A percentile compares a stretch with the other conserved stretches of the same genome.
Evolutionary conservation across 2,797 vertebrate species (phyloP).

Genomic region (Rallus crepitans): DNA sequence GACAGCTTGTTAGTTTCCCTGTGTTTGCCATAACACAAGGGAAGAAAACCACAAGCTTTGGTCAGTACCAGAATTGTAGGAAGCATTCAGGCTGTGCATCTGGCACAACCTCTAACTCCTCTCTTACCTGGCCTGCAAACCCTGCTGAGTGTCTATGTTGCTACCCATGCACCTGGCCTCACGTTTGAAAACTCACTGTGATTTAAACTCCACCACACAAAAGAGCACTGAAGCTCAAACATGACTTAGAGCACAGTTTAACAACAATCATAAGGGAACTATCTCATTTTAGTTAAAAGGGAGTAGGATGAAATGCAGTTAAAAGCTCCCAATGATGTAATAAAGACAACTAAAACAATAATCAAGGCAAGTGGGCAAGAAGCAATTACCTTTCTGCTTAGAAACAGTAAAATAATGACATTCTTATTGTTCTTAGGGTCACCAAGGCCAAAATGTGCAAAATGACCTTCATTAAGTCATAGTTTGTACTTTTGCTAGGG

Average conservation of each 20-base stretch:
- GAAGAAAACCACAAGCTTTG: not conserved
- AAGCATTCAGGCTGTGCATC: not conserved
- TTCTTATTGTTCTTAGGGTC: constrained; percentile 77
- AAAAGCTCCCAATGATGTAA: constrained; percentile 48
- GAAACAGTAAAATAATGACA: constrained; percentile 53
- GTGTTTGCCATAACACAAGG: not conserved
- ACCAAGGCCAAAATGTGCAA: constrained; percentile 79
- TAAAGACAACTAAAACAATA: constrained; percentile 7
- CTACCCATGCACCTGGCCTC: not conserved
- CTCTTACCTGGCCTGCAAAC: not conserved
- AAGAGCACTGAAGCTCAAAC: not conserved
- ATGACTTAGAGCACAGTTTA: not conserved
- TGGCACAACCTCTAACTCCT: not conserved
- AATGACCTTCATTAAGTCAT: constrained; percentile 80
- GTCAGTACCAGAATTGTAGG: not conserved
- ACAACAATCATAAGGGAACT: constrained; percentile 1
- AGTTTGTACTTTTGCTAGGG: constrained; percentile 74
- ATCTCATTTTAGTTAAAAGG: constrained; percentile 21
- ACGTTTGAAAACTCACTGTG: not conserved
- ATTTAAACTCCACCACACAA: not conserved
- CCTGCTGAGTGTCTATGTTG: not conserved
- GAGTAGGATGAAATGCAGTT: constrained; percentile 43
- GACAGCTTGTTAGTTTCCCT: not conserved
- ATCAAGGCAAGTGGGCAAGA: constrained; percentile 1
- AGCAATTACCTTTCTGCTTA: constrained; percentile 51